Conservation (phyloP, 2,888 invertebrate species). For the Orthosia incerta region DNA sequence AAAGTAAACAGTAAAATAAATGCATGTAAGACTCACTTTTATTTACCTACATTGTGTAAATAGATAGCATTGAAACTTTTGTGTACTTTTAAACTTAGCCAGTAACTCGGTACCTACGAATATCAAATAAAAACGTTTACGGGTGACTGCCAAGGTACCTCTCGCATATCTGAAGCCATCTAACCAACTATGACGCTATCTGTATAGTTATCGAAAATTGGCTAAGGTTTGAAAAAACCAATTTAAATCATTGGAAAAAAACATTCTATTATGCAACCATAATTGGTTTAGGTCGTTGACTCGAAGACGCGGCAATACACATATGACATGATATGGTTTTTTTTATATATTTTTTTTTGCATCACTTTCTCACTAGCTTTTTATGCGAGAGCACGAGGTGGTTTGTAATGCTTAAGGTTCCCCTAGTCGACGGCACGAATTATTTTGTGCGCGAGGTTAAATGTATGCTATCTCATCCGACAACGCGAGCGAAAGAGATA, state of each 20-base stretch:
- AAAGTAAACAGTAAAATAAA: slow-evolving; percentile 36
- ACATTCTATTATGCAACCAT: slow-evolving; percentile 84
- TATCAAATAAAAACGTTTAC: slow-evolving; percentile 18
- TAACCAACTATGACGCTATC: slow-evolving; percentile 75
- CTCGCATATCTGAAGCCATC: slow-evolving; percentile 64
- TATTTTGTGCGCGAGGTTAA: no score
- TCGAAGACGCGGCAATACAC: slow-evolving; percentile 76
- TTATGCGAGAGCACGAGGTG: slow-evolving; percentile 66
- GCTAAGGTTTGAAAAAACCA: slow-evolving; percentile 79
- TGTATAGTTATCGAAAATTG: slow-evolving; percentile 80
- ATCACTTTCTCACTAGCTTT: slow-evolving; percentile 82
- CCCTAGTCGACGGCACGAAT: no score
- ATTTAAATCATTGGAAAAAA: slow-evolving; percentile 79
- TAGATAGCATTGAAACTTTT: background rate
- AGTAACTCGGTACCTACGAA: background rate
- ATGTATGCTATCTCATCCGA: no score
- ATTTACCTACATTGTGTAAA: slow-evolving; percentile 20
- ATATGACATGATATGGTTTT: slow-evolving; percentile 75
- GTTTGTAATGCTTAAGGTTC: slow-evolving; percentile 68
- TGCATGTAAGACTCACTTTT: slow-evolving; percentile 37
- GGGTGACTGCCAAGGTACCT: slow-evolving; percentile 44
- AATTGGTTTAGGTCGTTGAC: slow-evolving; percentile 88
- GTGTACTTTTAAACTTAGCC: slow-evolving; percentile 1
- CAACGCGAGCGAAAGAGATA: no score
- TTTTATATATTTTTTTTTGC: slow-evolving; percentile 74